Percentiles rank a stretch among this genome's conserved stretches.
Evolutionary conservation across 2,888 invertebrate genomes (phyloP).

Genomic region (Linnaemya tessellans): DNA sequence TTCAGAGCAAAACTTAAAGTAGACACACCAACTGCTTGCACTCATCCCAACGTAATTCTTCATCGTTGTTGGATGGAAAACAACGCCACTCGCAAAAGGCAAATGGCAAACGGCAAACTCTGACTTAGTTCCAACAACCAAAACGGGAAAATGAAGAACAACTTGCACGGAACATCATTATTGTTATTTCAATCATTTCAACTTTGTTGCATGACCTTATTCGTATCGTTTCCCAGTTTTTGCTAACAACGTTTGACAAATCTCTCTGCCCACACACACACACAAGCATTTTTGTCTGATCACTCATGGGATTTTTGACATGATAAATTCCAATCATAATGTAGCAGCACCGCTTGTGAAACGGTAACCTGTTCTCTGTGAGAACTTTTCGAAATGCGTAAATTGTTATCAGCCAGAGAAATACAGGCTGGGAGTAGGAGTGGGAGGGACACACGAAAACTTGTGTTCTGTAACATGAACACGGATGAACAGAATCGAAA

Average conservation of each 20-base stretch:
- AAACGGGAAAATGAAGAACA: slow-evolving; percentile 39
- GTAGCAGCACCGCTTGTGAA: neutral
- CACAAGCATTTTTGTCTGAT: neutral
- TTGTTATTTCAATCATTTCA: slow-evolving; percentile 26
- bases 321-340: neutral
- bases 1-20: neutral
- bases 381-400: too few species aligned
- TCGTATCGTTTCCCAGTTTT: slow-evolving; percentile 21
- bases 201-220: slow-evolving; percentile 68
- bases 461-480: too few species aligned
- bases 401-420: too few species aligned
- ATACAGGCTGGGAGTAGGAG: too few species aligned
- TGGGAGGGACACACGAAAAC: too few species aligned
- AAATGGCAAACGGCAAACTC: slow-evolving; percentile 11
- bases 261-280: neutral
- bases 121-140: slow-evolving; percentile 32
- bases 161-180: slow-evolving; percentile 32
- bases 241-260: slow-evolving; percentile 22
- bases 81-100: slow-evolving; percentile 20
- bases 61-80: slow-evolving; percentile 15
- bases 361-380: neutral
- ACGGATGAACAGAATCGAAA: too few species aligned
- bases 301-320: neutral
- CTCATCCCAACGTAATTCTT: neutral
- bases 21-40: slow-evolving; percentile 12